Conservation (phyloP, 2,888 invertebrate species). For the Eupithecia exiguata region DNA sequence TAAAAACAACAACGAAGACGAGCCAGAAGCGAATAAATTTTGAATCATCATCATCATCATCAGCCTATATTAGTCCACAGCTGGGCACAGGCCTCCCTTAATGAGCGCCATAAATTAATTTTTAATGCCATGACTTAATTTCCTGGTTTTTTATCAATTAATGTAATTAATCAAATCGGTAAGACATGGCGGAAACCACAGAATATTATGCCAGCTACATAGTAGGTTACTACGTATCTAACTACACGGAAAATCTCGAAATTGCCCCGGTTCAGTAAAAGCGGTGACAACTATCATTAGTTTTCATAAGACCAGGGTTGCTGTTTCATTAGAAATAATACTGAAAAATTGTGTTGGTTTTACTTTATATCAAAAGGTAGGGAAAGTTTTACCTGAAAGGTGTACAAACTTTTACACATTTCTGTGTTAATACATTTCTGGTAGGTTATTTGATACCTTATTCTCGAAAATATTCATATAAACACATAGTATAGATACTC, state of each 20-base stretch:
- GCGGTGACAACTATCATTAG: constrained; percentile 46
- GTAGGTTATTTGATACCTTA: not conserved
- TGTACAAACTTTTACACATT: not conserved
- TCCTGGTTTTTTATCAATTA: not conserved
- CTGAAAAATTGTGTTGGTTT: constrained; percentile 19
- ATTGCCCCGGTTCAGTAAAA: constrained; percentile 32
- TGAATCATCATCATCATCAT: too few relatives aligned
- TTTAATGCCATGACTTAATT: too few relatives aligned
- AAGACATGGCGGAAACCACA: not conserved
- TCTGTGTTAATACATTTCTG: not conserved
- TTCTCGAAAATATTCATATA: not conserved
- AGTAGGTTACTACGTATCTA: constrained; percentile 1
- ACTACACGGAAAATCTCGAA: constrained; percentile 27
- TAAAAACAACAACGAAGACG: not conserved
- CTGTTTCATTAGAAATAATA: constrained; percentile 33
- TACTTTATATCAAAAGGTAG: constrained; percentile 14
- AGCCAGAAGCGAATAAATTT: not conserved
- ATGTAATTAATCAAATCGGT: not conserved
- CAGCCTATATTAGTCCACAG: too few relatives aligned
- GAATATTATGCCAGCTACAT: not conserved
- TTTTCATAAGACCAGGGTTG: constrained; percentile 42
- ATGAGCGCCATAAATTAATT: too few relatives aligned
- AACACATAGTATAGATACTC: not conserved
- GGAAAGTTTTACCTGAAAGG: not conserved
- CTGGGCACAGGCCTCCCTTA: too few relatives aligned